Conservation (phyloP, 2,113 vertebrate species). For the Irena cyanogastra region DNA sequence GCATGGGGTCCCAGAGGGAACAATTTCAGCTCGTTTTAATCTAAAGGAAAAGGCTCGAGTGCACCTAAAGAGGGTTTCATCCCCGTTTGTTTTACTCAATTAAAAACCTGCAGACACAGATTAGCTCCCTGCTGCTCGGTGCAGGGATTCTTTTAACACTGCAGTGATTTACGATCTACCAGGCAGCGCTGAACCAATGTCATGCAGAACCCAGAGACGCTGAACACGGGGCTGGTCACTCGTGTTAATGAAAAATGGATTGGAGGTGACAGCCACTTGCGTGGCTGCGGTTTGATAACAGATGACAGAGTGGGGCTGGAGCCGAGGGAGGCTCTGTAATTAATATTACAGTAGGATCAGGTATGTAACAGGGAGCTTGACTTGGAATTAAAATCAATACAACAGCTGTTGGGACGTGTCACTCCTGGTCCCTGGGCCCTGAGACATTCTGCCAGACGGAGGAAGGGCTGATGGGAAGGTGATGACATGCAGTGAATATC, state of each 20-base stretch:
- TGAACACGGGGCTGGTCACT: slow-evolving; percentile 44
- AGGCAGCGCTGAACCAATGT: slow-evolving; percentile 47
- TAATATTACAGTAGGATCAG: slow-evolving; percentile 45
- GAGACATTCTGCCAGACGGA: neutral
- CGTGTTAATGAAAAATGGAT: slow-evolving; percentile 58
- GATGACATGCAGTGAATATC: slow-evolving; percentile 35
- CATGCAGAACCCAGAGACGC: neutral
- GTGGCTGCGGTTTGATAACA: slow-evolving; percentile 44
- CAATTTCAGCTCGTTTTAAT: neutral
- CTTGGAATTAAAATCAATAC: slow-evolving; percentile 41
- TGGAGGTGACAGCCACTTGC: neutral
- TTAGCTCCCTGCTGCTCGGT: slow-evolving; percentile 35
- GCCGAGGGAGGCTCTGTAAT: slow-evolving; percentile 28
- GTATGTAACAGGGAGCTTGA: neutral
- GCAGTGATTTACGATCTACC: slow-evolving; percentile 55
- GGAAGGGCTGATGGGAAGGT: slow-evolving; percentile 43
- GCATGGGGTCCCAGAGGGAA: neutral
- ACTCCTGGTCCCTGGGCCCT: slow-evolving; percentile 20
- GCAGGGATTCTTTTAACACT: slow-evolving; percentile 10
- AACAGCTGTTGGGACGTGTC: slow-evolving; percentile 24
- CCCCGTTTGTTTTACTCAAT: slow-evolving; percentile 61
- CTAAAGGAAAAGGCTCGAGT: neutral
- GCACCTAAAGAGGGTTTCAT: slow-evolving; percentile 38
- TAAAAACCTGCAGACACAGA: slow-evolving; percentile 60
- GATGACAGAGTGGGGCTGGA: neutral